phyloP scores from a whole-genome alignment of 2,113 vertebrate species.

The Urocolius indicus region DNA sequence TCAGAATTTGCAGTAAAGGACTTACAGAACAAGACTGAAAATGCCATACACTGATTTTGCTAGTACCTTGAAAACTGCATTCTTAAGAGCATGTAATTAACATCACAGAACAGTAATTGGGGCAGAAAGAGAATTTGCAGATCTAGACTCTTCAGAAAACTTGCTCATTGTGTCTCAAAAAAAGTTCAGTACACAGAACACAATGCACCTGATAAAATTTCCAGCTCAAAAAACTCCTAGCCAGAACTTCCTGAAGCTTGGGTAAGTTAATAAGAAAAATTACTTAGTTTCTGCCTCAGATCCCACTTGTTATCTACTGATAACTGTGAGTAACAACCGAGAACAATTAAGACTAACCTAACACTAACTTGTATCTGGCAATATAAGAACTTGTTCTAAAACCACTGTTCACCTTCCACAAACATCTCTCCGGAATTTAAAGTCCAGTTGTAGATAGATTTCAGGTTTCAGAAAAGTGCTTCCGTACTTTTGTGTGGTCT shows the following conservation, averaged over 20 bases:
- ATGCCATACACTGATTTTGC: not conserved
- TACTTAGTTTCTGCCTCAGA: not conserved
- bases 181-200: not conserved
- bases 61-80: not conserved
- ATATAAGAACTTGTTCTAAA: not conserved
- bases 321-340: accelerated
- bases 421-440: not conserved
- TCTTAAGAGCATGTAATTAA: not conserved
- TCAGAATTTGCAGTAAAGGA: not conserved
- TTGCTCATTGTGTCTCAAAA: not conserved
- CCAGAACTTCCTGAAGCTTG: not conserved
- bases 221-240: not conserved
- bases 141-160: not conserved
- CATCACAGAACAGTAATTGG: not conserved
- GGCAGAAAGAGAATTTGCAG: not conserved
- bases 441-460: not conserved
- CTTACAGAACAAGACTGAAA: not conserved
- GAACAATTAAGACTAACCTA: not conserved
- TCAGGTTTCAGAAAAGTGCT: not conserved
- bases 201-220: not conserved
- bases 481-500: not conserved
- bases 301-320: not conserved
- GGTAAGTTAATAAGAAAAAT: not conserved
- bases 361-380: not conserved
- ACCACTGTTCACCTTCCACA: not conserved